These are phyloP conservation scores for Drosophila varians DNA, from an alignment of 1,140 invertebrate species.

Conservation along the genomic window DNA sequence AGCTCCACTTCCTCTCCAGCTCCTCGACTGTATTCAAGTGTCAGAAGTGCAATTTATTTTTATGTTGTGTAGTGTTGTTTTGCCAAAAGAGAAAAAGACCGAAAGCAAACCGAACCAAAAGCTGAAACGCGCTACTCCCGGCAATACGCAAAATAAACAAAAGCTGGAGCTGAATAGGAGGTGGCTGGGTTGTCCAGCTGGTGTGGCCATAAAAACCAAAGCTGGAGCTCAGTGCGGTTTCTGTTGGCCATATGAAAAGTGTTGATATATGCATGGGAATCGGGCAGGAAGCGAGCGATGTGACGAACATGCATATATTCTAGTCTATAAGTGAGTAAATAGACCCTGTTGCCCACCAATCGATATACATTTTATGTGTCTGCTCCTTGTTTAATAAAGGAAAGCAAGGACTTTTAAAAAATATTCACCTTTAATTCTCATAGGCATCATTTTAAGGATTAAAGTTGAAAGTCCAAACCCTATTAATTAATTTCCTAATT, in stretches of 20 bases:
- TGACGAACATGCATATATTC: constrained; percentile 5
- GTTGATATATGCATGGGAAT: constrained; percentile 63
- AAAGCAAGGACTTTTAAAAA: no score
- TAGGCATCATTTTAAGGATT: no score
- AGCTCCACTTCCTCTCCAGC: constrained; percentile 12
- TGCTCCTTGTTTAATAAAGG: neutral
- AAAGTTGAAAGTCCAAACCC: no score
- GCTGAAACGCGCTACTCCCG: constrained; percentile 35
- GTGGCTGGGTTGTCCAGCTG: constrained; percentile 56
- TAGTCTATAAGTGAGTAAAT: constrained; percentile 34
- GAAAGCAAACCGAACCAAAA: constrained; percentile 3
- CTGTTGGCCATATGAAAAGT: constrained; percentile 56
- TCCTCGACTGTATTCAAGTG: constrained; percentile 76
- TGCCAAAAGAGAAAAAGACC: constrained; percentile 53
- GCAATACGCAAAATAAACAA: constrained; percentile 73
- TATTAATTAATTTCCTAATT: constrained; percentile 79
- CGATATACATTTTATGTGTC: constrained; percentile 11
- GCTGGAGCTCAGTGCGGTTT: constrained; percentile 55
- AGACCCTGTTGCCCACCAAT: constrained; percentile 5
- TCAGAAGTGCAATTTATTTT: constrained; percentile 82
- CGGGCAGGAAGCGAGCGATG: neutral
- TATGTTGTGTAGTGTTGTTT: constrained; percentile 74
- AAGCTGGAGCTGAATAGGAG: constrained; percentile 45
- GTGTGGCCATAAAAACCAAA: constrained; percentile 74
- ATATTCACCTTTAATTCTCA: no score